Evolutionary conservation across 2,888 invertebrate species (phyloP).

Genomic region (Ichneumon xanthorius): DNA sequence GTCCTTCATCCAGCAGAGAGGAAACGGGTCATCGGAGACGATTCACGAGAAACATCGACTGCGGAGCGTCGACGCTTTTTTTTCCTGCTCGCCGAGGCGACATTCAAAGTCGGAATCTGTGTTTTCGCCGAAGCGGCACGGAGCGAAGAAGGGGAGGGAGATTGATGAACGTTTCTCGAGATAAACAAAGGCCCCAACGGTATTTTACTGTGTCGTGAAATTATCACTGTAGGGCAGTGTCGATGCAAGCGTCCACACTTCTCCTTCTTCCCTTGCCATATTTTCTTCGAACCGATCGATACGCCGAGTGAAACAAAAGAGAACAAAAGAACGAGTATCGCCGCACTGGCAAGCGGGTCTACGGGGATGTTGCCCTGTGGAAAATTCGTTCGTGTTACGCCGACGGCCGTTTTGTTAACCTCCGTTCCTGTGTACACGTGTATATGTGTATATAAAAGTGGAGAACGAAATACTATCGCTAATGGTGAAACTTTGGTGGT

Average conservation of each 20-base stretch:
- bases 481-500: not conserved
- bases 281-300: slow-evolving; percentile 61
- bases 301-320: slow-evolving; percentile 52
- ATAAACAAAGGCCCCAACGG: slow-evolving; percentile 2
- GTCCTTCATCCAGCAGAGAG: not conserved
- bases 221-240: not conserved
- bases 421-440: not conserved
- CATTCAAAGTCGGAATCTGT: not conserved
- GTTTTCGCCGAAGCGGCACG: no score
- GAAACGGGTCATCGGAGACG: not conserved
- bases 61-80: not conserved
- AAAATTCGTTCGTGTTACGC: slow-evolving; percentile 43
- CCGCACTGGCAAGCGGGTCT: not conserved
- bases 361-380: slow-evolving; percentile 37
- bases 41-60: not conserved
- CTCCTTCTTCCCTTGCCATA: slow-evolving; percentile 42
- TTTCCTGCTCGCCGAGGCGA: not conserved
- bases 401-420: not conserved
- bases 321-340: slow-evolving; percentile 49
- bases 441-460: not conserved
- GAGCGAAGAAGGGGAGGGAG: not conserved
- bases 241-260: not conserved
- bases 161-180: not conserved
- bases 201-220: not conserved
- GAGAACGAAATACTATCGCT: not conserved